A percentile compares a stretch with the other conserved stretches of the same genome.
Conservation (phyloP, 2,113 vertebrate species). For the Empidonax traillii region DNA sequence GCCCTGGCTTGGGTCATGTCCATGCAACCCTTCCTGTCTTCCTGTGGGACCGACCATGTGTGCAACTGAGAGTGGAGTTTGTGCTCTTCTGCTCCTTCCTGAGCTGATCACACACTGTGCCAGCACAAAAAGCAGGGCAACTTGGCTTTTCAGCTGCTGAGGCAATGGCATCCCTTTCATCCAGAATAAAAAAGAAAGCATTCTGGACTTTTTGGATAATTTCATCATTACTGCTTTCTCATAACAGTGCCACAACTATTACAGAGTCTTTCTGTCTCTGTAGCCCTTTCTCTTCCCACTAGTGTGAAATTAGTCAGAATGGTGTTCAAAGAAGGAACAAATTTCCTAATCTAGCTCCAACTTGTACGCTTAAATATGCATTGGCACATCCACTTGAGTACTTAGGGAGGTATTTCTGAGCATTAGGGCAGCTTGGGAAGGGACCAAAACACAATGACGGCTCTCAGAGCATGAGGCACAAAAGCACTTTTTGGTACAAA, state of each 20-base stretch:
- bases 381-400: background rate
- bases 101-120: background rate
- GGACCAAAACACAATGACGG: background rate
- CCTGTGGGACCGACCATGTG: background rate
- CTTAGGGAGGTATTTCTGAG: background rate
- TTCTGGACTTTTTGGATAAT: background rate
- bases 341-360: background rate
- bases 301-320: background rate
- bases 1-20: background rate
- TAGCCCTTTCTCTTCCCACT: background rate
- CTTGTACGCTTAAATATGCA: background rate
- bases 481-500: background rate
- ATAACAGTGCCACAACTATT: background rate
- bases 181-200: background rate
- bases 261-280: background rate
- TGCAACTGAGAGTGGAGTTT: background rate
- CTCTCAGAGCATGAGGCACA: background rate
- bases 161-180: background rate
- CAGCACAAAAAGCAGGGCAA: background rate
- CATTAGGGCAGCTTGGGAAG: background rate
- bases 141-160: slow-evolving; percentile 23
- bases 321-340: background rate
- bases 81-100: background rate
- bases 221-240: background rate
- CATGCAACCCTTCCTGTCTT: background rate